Evolutionary conservation across 2,888 invertebrate genomes (phyloP), one percentile per base, ranked within the genome.

Genomic region (Ryuthela nishihirai): DNA sequence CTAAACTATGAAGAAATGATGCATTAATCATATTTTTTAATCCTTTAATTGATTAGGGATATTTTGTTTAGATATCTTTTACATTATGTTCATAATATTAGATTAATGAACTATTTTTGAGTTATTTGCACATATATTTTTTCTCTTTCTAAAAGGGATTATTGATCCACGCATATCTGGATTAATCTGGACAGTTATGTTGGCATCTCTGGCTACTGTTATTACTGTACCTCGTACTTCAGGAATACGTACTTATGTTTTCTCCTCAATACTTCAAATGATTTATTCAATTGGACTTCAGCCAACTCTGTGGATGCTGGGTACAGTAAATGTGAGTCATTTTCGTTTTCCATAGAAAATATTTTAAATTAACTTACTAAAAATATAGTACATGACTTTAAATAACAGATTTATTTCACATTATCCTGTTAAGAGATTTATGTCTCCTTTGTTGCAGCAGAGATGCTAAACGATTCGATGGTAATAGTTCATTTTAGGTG

Each of bases 271-370:
- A 72, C 78, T 94, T 65, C 81, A 92, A 65, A 83, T 92, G 72
- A 92, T 95, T 75, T 92, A 88, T 77, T 85, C 90, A 39, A 80
- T 89, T 58, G 95, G 95, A 20, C 88, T 94, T n/a, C 88, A 92
- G 73, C 89, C 92, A 32, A 91, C 93, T 2, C 79, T 95, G 7
- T 85, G 84, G 81, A 77, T 91, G 39, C 79, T 95, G 49, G 95
- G 93, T 48, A 83, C 87, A 68, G 79, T 89, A 48, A 93, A 93
- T 68, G 92, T 93, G 73, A 76, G 77, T 72, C 3, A 24, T 25
- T 32, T 39, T 10, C 25, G 9, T 36, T 12, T 43, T 23, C 2
- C 4, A 2, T 42, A 17, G 6, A 7, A n/a, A n/a, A n/a, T n/a
- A n/a, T n/a, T n/a, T n/a, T n/a, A n/a, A n/a, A n/a, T n/a, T n/a